phyloP scores from a whole-genome alignment of 2,113 vertebrate species.

The Empidonax traillii region DNA sequence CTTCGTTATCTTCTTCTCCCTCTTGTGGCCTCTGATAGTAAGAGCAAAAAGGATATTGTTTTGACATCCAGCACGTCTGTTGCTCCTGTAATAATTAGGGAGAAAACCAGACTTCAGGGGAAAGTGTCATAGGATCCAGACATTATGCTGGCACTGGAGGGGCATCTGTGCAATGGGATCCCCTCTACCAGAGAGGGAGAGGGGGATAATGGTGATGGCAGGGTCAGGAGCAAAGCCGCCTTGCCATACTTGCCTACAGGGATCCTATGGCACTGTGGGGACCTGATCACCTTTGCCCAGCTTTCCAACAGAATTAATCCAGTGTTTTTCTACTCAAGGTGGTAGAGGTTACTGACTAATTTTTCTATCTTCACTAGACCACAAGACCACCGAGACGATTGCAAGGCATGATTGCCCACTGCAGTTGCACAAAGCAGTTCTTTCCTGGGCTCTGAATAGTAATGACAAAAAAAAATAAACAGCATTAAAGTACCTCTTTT shows the following conservation, averaged over 20 bases:
- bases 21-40: constrained; percentile 13
- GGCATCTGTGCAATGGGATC: rapidly evolving
- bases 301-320: not conserved
- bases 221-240: rapidly evolving
- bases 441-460: not conserved
- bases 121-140: not conserved
- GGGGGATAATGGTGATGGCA: rapidly evolving
- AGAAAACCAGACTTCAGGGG: not conserved
- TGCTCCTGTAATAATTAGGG: not conserved
- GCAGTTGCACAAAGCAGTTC: not conserved
- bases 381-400: not conserved
- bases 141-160: rapidly evolving
- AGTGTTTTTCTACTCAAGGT: not conserved
- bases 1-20: constrained; percentile 47
- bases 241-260: rapidly evolving
- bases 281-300: not conserved
- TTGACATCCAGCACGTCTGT: rapidly evolving
- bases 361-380: not conserved
- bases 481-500: not conserved
- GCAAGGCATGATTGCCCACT: not conserved
- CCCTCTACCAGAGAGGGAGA: rapidly evolving
- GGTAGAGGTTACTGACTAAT: not conserved
- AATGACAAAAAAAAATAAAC: not conserved
- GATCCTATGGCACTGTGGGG: rapidly evolving
- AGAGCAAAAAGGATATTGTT: not conserved